Evolutionary conservation across 2,888 invertebrate species (phyloP), one percentile per base, ranked within the genome.

Genomic region (Rhagium mordax): DNA sequence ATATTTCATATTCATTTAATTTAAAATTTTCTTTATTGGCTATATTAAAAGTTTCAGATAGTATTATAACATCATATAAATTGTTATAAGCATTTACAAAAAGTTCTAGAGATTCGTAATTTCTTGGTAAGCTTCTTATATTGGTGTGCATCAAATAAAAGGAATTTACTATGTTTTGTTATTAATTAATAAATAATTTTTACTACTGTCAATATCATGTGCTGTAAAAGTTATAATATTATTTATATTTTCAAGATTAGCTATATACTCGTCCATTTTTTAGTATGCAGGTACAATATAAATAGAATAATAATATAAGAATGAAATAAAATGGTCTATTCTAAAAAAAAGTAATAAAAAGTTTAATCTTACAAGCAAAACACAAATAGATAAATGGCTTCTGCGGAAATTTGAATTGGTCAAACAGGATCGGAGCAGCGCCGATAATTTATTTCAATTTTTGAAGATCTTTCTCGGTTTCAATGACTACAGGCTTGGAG

Each of bases 271-370:
- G 8, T 49, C 8, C 15, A 49, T 49, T 15, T 15, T 16, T 8
- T 16, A 10, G 8, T 49, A 47, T 5, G 10, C 15, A 49, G 8
- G 33, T 8, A 7, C 8, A 33, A 49, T 49, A 15, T 2, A 5
- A 49, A 24, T 24, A 24, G 24, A 24, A 24, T 15, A 49, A 49
- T 2, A 49, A 3, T 6, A 2, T 15, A 15, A 90, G 62, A 90
- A 90, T 75, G 89, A 90, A 75, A n/a, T n/a, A n/a, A n/a, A 89
- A 89, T 79, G 86, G 88, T 65, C 89, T 90, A 78, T 24, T 24
- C 24, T 24, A 24, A 4, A 89, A 89, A 78, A 90, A 90, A 71
- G n/a, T n/a, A n/a, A 88, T 90, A 70, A 90, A 91, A 88, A 88
- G 24, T 70, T 90, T 89, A 87, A 90, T 86, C 86, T 83, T 83